Evolutionary conservation across 2,888 invertebrate genomes (phyloP).

Genomic region (Meta bourneti): DNA sequence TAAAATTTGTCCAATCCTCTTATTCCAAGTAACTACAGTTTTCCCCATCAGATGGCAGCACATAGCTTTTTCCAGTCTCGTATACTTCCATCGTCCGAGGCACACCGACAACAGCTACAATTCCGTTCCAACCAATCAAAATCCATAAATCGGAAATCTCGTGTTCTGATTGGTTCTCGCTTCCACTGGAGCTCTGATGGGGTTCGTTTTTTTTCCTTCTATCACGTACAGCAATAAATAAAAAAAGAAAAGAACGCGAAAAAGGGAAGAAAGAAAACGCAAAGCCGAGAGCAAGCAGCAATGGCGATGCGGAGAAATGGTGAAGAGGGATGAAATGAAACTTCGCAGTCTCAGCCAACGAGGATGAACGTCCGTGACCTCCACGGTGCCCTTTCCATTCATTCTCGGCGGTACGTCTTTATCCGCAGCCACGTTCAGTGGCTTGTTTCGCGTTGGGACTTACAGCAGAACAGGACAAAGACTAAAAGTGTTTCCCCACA

Average conservation of each 20-base stretch:
- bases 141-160: conserved; percentile 66
- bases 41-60: conserved; percentile 58
- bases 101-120: conserved; percentile 44
- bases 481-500: too few species aligned
- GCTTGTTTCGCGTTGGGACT: neutral
- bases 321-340: conserved; percentile 42
- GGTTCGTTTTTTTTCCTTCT: conserved; percentile 7
- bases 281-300: conserved; percentile 15
- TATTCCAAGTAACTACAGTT: too few species aligned
- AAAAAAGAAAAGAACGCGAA: neutral
- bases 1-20: too few species aligned
- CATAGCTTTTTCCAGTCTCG: neutral
- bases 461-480: neutral
- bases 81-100: neutral
- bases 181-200: conserved; percentile 16
- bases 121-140: conserved; percentile 48
- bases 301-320: conserved; percentile 48
- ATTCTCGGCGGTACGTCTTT: neutral
- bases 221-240: conserved; percentile 6
- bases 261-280: neutral
- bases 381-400: neutral
- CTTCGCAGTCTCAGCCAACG: neutral
- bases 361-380: conserved; percentile 37
- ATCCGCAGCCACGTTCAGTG: neutral
- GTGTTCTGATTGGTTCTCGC: conserved; percentile 58